Conservation (phyloP, 2,888 invertebrate genomes). For the Peribatodes rhomboidaria region DNA sequence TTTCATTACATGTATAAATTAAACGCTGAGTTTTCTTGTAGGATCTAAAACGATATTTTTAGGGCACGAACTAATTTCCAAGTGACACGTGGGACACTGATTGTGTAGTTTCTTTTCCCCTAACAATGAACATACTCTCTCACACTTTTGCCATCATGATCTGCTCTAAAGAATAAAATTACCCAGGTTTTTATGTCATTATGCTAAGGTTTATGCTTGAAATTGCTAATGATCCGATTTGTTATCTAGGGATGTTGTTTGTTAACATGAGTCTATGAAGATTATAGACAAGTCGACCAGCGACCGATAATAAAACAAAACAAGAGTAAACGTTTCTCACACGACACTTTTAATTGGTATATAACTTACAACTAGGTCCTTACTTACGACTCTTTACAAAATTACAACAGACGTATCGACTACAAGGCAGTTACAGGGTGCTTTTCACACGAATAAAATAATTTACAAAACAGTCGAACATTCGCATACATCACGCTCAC, state of each 20-base stretch:
- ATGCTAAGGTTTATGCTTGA: conserved; percentile 10
- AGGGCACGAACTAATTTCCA: conserved; percentile 40
- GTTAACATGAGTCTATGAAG: background rate
- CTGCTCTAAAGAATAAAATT: conserved; percentile 29
- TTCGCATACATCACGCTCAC: conserved; percentile 81
- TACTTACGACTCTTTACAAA: conserved; percentile 86
- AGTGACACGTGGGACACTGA: conserved; percentile 46
- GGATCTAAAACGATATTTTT: conserved; percentile 8
- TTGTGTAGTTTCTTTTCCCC: conserved; percentile 37
- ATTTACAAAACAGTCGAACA: conserved; percentile 86
- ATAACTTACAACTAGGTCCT: conserved; percentile 80
- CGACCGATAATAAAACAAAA: conserved; percentile 49
- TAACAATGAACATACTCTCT: conserved; percentile 43
- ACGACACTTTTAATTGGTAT: conserved; percentile 84
- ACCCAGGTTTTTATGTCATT: conserved; percentile 24
- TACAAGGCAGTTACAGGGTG: conserved; percentile 82
- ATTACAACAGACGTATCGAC: conserved; percentile 85
- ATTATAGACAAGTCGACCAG: background rate
- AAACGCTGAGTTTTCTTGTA: conserved; percentile 32
- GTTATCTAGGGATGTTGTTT: background rate
- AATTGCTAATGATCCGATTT: conserved; percentile 12
- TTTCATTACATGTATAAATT: conserved; percentile 51
- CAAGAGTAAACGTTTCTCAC: conserved; percentile 68
- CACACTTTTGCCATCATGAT: conserved; percentile 42
- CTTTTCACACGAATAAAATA: conserved; percentile 84